Percentiles rank a stretch among this genome's conserved stretches.
phyloP scores from a whole-genome alignment of 2,113 vertebrate genomes.

The Haliaeetus leucogaster region DNA sequence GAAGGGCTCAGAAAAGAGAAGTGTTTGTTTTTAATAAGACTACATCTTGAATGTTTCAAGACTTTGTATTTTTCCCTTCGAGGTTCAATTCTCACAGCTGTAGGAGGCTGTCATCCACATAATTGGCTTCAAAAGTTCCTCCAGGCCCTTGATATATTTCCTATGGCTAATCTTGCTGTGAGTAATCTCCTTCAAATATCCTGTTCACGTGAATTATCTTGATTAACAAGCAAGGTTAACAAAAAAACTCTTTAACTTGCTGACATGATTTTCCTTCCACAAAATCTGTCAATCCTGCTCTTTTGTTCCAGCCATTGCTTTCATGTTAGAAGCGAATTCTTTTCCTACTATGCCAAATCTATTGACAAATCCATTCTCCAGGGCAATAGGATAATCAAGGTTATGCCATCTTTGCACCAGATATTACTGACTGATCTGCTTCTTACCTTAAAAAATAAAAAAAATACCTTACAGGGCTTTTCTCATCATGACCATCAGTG shows the following conservation, averaged over 20 bases:
- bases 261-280: slow-evolving; percentile 1
- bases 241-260: neutral
- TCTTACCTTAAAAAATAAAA: neutral
- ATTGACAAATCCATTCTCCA: neutral
- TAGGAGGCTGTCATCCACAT: slow-evolving; percentile 14
- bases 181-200: slow-evolving; percentile 54
- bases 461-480: neutral
- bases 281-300: neutral
- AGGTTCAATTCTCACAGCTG: slow-evolving; percentile 28
- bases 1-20: neutral
- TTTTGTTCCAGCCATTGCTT: neutral
- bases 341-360: neutral
- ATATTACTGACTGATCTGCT: neutral
- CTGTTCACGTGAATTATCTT: slow-evolving; percentile 43
- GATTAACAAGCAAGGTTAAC: slow-evolving; percentile 44
- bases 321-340: neutral
- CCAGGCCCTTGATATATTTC: slow-evolving; percentile 9
- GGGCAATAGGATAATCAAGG: neutral
- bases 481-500: neutral
- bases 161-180: slow-evolving; percentile 44
- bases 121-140: slow-evolving; percentile 47
- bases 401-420: neutral
- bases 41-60: neutral
- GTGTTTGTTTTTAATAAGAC: neutral
- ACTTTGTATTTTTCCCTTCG: neutral